Evolutionary conservation across 2,888 invertebrate species (phyloP), one percentile per base, ranked within the genome.

Genomic region (Orthosia gothica): DNA sequence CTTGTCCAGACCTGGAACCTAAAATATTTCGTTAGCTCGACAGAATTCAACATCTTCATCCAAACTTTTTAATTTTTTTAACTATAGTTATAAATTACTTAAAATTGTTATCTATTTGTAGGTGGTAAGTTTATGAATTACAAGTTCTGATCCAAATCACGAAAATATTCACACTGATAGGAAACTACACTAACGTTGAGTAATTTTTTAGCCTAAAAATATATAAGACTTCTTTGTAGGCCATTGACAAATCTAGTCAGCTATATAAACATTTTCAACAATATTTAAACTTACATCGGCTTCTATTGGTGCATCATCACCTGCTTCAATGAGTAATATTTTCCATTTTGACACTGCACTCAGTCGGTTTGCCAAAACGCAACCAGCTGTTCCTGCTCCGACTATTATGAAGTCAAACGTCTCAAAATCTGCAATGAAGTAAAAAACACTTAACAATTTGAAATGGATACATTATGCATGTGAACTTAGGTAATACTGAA

Each of bases 291-390:
- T 76, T 64, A 83, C 82, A 26, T 66, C 18, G 50, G 76, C 65
- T 70, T 82, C 82, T 1, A 45, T 0, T 9, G 86, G 86, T 20
- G 81, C 72, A 63, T 88, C 74, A 26, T 49, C 97, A 3, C 97
- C 97, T 1, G 97, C 97, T 86, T 97, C 97, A 57, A 97, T 84
- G 15, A 97, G 89, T 45, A 97, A 87, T 1, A 97, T 64, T 40
- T 87, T 91, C 92, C 91, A 92, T 59, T 86, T 47, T 11, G 67
- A 5, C 23, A 87, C 73, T 81, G 91, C 91, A 68, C 90, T 90
- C 3, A 92, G 77, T 67, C 92, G 84, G 66, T 90, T 92, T 7
- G 92, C 90, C 7, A 92, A 71, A 2, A 91, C 90, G 40, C 91
- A 86, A 5, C 92, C 92, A 16, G 92, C 89, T 5, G 91, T 87